A percentile compares a stretch with the other conserved stretches of the same genome.
Conservation (phyloP, 1,140 invertebrate genomes). For the Meteorus sp. region DNA sequence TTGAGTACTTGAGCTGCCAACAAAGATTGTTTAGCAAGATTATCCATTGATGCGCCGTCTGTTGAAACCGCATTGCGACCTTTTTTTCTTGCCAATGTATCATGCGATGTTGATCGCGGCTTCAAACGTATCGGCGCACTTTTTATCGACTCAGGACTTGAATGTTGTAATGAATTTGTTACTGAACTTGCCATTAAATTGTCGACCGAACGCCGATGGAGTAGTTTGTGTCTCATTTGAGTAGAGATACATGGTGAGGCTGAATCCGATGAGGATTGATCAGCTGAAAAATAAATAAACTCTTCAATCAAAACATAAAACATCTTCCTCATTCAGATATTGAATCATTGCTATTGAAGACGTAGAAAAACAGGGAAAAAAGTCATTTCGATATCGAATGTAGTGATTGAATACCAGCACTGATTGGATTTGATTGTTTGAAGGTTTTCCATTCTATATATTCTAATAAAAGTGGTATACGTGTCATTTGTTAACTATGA, state of each 20-base stretch:
- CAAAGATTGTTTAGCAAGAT: constrained; percentile 71
- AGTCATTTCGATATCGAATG: too few species aligned
- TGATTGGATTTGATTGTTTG: too few species aligned
- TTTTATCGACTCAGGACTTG: constrained; percentile 54
- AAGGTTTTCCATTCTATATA: too few species aligned
- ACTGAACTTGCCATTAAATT: constrained; percentile 48
- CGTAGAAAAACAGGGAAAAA: not conserved
- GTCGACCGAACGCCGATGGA: constrained; percentile 49
- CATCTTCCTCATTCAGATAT: not conserved
- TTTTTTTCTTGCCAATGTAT: constrained; percentile 47
- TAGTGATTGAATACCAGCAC: too few species aligned
- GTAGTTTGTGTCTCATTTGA: constrained; percentile 40
- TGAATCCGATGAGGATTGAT: constrained; percentile 49
- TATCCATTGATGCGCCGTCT: constrained; percentile 65
- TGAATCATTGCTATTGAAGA: not conserved
- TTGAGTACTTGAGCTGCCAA: constrained; percentile 77
- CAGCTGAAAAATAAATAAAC: constrained; percentile 34
- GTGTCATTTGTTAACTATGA: too few species aligned
- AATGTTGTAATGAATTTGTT: constrained; percentile 46
- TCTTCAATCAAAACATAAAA: constrained; percentile 25
- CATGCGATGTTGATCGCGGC: constrained; percentile 49
- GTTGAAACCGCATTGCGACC: constrained; percentile 36
- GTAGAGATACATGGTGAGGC: constrained; percentile 42
- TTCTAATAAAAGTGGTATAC: too few species aligned
- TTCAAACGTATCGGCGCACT: constrained; percentile 51